A percentile compares a stretch with the other conserved stretches of the same genome.
Evolutionary conservation across 1,140 invertebrate genomes (phyloP).

Genomic region (Leptinotarsa defecta): DNA sequence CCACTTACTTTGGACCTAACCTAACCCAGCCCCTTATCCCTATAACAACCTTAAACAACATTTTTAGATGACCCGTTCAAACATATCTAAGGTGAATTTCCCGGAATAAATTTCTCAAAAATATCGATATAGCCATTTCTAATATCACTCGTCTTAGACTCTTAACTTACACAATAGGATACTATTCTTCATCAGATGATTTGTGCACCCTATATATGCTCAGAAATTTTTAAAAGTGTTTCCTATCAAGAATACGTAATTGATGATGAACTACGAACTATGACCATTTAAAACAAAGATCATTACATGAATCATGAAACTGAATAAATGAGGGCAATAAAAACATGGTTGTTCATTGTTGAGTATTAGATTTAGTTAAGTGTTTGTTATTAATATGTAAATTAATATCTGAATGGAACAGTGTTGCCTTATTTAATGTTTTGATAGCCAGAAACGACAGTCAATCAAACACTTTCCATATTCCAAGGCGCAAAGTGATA

Average conservation of each 20-base stretch:
- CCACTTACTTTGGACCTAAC: too few relatives aligned
- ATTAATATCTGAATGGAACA: conserved; percentile 19
- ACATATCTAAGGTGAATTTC: too few relatives aligned
- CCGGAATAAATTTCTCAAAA: background rate
- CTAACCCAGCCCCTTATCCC: too few relatives aligned
- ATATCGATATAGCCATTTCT: background rate
- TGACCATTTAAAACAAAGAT: conserved; percentile 3
- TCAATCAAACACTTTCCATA: conserved; percentile 42
- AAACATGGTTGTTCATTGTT: conserved; percentile 31
- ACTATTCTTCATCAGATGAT: background rate
- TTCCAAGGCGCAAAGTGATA: conserved; percentile 49
- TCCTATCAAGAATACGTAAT: background rate
- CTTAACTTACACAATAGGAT: background rate
- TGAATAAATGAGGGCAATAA: conserved; percentile 27
- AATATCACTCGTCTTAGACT: too few relatives aligned
- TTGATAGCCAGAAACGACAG: conserved; percentile 1
- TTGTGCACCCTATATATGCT: background rate
- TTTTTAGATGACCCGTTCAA: too few relatives aligned
- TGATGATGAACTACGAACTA: background rate
- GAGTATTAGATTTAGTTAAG: conserved; percentile 25
- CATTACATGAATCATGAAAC: background rate
- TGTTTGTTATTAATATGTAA: conserved; percentile 26
- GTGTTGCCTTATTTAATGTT: conserved; percentile 13
- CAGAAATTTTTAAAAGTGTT: background rate
- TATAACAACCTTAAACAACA: too few relatives aligned